Evolutionary conservation across 2,888 invertebrate genomes (phyloP).

Genomic region (Eristalis arbustorum): DNA sequence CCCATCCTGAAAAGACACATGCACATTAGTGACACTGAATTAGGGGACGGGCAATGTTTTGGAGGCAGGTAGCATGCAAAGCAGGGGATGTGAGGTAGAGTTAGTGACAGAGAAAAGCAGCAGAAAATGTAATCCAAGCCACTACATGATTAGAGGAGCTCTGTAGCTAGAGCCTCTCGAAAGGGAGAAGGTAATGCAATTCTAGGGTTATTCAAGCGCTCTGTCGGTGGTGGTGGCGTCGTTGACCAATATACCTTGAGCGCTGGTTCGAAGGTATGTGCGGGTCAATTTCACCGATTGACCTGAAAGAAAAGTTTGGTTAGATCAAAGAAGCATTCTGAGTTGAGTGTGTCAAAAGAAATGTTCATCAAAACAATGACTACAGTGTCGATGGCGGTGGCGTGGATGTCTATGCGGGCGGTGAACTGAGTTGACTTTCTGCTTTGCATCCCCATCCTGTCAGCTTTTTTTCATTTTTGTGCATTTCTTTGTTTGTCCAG

Average conservation of each 20-base stretch:
- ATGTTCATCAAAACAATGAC: neutral
- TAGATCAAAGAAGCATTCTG: conserved; percentile 6
- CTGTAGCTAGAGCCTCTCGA: neutral
- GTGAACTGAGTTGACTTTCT: neutral
- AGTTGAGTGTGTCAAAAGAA: neutral
- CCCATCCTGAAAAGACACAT: conserved; percentile 77
- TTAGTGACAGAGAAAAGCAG: conserved; percentile 19
- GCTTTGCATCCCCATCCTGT: neutral
- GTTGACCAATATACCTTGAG: conserved; percentile 76
- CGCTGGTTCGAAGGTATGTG: conserved; percentile 78
- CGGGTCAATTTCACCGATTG: conserved; percentile 76
- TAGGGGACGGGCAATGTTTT: neutral
- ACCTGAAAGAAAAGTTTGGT: conserved; percentile 69
- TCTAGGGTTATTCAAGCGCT: conserved; percentile 13
- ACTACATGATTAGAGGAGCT: conserved; percentile 5
- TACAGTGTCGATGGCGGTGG: neutral
- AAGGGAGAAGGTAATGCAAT: neutral
- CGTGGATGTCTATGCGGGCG: neutral
- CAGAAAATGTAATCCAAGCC: neutral
- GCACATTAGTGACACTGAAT: neutral
- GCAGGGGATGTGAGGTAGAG: neutral
- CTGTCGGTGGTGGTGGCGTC: conserved; percentile 8
- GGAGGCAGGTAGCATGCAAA: conserved; percentile 27
- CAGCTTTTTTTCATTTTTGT: neutral
- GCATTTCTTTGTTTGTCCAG: neutral